Evolutionary conservation across 2,888 invertebrate species (phyloP).

Genomic region (Priocnemis perturbator): DNA sequence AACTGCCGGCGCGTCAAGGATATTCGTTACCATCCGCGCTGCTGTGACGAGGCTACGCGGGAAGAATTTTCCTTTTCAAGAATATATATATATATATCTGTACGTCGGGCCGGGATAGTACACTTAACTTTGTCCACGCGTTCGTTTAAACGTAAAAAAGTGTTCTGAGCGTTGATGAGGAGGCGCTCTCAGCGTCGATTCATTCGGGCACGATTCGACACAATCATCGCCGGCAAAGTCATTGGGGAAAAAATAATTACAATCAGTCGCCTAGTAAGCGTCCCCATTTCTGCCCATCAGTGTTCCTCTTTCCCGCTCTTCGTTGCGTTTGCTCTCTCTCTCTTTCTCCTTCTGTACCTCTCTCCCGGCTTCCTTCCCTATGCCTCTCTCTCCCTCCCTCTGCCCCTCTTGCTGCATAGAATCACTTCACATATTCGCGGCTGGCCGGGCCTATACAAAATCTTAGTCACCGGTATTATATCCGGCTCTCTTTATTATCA

Average conservation of each 20-base stretch:
- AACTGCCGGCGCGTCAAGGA: too few relatives aligned
- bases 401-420: constrained; percentile 27
- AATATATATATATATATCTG: too few relatives aligned
- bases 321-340: too few relatives aligned
- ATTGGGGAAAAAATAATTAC: constrained; percentile 70
- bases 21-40: too few relatives aligned
- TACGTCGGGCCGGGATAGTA: background rate
- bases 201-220: constrained; percentile 46
- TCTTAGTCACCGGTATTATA: constrained; percentile 70
- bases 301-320: background rate
- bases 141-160: constrained; percentile 45
- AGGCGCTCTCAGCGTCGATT: constrained; percentile 54
- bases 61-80: too few relatives aligned
- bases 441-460: constrained; percentile 69
- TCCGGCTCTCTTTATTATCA: constrained; percentile 64
- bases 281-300: constrained; percentile 28
- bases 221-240: constrained; percentile 34
- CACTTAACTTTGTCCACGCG: constrained; percentile 40
- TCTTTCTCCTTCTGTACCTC: constrained; percentile 19
- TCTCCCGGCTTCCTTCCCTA: constrained; percentile 36
- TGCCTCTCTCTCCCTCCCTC: constrained; percentile 7
- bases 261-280: constrained; percentile 59
- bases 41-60: too few relatives aligned
- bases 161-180: constrained; percentile 43
- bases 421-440: constrained; percentile 70